Base-by-base conservation (phyloP, 1,140 invertebrate genomes). In the Plutomurus gul region DNA sequence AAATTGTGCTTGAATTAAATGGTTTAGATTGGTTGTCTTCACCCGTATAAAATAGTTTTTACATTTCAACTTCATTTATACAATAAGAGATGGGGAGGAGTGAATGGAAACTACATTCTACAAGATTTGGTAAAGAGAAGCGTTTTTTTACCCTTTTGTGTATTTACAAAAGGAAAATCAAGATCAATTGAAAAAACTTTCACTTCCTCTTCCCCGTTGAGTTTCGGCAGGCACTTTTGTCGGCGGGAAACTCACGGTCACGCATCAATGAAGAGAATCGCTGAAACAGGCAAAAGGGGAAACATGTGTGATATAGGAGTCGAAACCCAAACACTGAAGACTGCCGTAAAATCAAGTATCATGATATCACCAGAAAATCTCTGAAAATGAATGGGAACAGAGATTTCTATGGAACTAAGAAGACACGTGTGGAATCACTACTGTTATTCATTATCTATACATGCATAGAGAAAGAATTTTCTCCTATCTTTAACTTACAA, bases 181-280 rank as follows among this genome's bases (percentile, higher is more conserved):
- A 65, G 56, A 65, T 27, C 56, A 65, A 65, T 65, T 65, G 56
- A 65, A 65, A 65, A 65, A 65, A 65, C 56, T 65, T 65, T 65
- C 27, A 65, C 56, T 65, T 65, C 56, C 56, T 65, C 56, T 65
- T n/a, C 4, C 25, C 30, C 56, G 27, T 33, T 4, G 13, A 65
- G 51, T 56, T 56, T 27, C 25, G 10, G 43, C 43, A 1, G 10
- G 43, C 43, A 1, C 43, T 47, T 47, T 47, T 46, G n/a, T 47
- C 8, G 47, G 30, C 30, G 56, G 56, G 27, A 36, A 65, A 36
- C 22, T 22, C 25, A n/a, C 56, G 36, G 56, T 33, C 56, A 65
- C 27, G 30, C 13, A 33, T 27, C 13, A 33, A 65, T 65, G 56
- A 65, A 65, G 56, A 65, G 30, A 65, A 65, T 65, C 56, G 56